Evolutionary conservation across 2,113 vertebrate genomes (phyloP).

Genomic region (Channa maculata): DNA sequence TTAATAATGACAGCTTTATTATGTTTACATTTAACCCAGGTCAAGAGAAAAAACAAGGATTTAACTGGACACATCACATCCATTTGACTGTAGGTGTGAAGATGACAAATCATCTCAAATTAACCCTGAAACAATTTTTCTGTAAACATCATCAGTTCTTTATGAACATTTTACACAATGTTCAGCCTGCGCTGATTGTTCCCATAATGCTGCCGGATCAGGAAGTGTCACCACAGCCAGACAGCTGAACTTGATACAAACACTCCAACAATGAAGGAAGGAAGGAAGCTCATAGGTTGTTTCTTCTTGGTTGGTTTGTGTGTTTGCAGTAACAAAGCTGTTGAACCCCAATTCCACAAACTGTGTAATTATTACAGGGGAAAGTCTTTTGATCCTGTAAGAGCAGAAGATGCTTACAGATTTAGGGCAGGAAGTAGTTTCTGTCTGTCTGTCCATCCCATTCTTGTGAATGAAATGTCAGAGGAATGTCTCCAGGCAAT

Average conservation of each 20-base stretch:
- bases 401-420: too few relatives aligned
- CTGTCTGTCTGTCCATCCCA: too few relatives aligned
- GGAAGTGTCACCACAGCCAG: conserved; percentile 35
- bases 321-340: conserved; percentile 12
- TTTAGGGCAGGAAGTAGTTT: too few relatives aligned
- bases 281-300: conserved; percentile 15
- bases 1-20: background rate
- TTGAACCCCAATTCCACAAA: conserved; percentile 16
- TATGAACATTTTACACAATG: conserved; percentile 1
- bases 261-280: conserved; percentile 25
- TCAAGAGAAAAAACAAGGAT: background rate
- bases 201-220: conserved; percentile 34
- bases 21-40: conserved; percentile 15
- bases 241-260: conserved; percentile 12
- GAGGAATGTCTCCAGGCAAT: too few relatives aligned
- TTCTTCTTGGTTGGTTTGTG: conserved; percentile 15
- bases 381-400: background rate
- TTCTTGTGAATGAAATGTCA: too few relatives aligned
- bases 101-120: conserved; percentile 14
- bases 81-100: background rate
- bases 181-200: conserved; percentile 31
- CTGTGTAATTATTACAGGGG: background rate
- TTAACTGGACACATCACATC: conserved; percentile 10
- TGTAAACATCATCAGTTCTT: conserved; percentile 25
- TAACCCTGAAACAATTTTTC: background rate